These are phyloP conservation scores for Etheostoma nigrum DNA, from an alignment of 2,797 vertebrate genomes.

Conservation along the genomic window DNA sequence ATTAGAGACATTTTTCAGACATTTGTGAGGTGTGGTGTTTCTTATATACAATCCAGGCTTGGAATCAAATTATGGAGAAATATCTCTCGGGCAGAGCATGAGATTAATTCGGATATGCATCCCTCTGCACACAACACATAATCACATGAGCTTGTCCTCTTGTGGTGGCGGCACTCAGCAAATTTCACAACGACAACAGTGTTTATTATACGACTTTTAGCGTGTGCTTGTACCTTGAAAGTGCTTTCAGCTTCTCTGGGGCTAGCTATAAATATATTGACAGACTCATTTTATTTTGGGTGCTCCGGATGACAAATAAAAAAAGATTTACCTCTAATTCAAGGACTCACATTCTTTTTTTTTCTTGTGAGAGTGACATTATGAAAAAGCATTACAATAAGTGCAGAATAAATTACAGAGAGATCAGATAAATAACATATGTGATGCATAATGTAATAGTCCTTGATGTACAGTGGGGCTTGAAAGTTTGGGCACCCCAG, in stretches of 20 bases:
- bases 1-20: slow-evolving; percentile 68
- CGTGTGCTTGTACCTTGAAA: slow-evolving; percentile 17
- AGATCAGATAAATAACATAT: slow-evolving; percentile 32
- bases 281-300: not conserved
- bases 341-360: not conserved
- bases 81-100: slow-evolving; percentile 73
- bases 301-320: slow-evolving; percentile 12
- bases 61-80: slow-evolving; percentile 76
- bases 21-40: slow-evolving; percentile 65
- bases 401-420: slow-evolving; percentile 21
- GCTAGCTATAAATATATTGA: not conserved
- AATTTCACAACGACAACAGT: slow-evolving; percentile 25
- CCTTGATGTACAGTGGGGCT: slow-evolving; percentile 13
- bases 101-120: slow-evolving; percentile 76
- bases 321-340: slow-evolving; percentile 31
- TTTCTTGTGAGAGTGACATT: slow-evolving; percentile 13
- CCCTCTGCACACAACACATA: slow-evolving; percentile 66
- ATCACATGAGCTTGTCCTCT: slow-evolving; percentile 61
- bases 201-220: slow-evolving; percentile 9
- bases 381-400: slow-evolving; percentile 24
- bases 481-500: too few relatives aligned
- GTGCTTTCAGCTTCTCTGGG: slow-evolving; percentile 7
- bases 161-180: slow-evolving; percentile 36
- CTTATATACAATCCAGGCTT: slow-evolving; percentile 41
- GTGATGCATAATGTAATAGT: slow-evolving; percentile 44